These are phyloP conservation scores for Encarsia formosa DNA, from an alignment of 2,888 invertebrate genomes.

Conservation along the genomic window DNA sequence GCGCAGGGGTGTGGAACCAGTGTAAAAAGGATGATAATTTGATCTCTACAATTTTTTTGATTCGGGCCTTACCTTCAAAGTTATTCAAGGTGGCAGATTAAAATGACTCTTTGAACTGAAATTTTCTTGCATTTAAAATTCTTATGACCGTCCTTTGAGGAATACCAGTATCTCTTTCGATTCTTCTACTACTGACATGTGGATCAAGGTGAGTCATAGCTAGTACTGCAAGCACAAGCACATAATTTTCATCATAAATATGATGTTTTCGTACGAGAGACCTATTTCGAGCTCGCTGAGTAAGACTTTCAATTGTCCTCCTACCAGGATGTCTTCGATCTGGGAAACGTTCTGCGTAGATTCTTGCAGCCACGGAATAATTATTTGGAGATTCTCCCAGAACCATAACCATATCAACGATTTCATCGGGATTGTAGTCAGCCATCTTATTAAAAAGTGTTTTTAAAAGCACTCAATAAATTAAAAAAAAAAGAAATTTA, in stretches of 20 bases:
- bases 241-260: slow-evolving; percentile 17
- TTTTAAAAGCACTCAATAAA: too few relatives aligned
- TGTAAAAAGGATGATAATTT: too few relatives aligned
- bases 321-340: slow-evolving; percentile 5
- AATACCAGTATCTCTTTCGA: slow-evolving; percentile 23
- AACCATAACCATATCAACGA: slow-evolving; percentile 14
- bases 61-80: too few relatives aligned
- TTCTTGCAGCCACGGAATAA: slow-evolving; percentile 4
- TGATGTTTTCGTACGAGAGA: slow-evolving; percentile 3
- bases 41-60: too few relatives aligned
- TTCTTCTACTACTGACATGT: slow-evolving; percentile 19
- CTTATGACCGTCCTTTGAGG: slow-evolving; percentile 15
- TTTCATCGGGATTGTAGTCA: slow-evolving; percentile 3
- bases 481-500: too few relatives aligned
- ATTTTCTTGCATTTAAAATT: too few relatives aligned
- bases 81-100: too few relatives aligned
- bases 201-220: slow-evolving; percentile 19
- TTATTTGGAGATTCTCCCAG: slow-evolving; percentile 4
- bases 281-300: slow-evolving; percentile 6
- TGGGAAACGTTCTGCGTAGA: slow-evolving; percentile 6
- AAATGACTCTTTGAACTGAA: too few relatives aligned
- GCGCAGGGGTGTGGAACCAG: too few relatives aligned
- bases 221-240: slow-evolving; percentile 9
- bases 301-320: background rate
- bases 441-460: too few relatives aligned